These are phyloP conservation scores for Trichomycterus rosablanca DNA, from an alignment of 2,113 vertebrate species.

Conservation along the genomic window DNA sequence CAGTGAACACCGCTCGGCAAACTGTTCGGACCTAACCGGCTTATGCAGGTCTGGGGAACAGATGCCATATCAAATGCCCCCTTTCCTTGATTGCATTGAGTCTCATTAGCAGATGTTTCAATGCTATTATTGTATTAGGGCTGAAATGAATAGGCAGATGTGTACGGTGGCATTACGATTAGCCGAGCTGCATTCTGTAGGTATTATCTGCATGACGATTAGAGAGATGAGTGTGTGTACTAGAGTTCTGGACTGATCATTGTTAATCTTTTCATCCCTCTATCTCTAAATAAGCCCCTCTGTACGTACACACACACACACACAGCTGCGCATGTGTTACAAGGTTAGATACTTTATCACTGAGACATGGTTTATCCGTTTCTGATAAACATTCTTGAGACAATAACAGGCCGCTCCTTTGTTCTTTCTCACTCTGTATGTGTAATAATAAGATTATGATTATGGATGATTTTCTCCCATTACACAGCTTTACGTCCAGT, in stretches of 20 bases:
- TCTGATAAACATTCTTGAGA: no score
- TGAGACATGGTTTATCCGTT: no score
- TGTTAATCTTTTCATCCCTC: slow-evolving; percentile 47
- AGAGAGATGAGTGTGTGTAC: slow-evolving; percentile 55
- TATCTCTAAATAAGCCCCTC: slow-evolving; percentile 31
- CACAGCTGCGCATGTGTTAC: no score
- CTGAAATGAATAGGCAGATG: slow-evolving; percentile 73
- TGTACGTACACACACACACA: slow-evolving; percentile 17
- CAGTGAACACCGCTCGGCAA: slow-evolving; percentile 43
- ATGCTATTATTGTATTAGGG: slow-evolving; percentile 73
- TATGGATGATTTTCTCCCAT: no score
- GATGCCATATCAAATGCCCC: slow-evolving; percentile 56
- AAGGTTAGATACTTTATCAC: no score
- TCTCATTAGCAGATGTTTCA: slow-evolving; percentile 72
- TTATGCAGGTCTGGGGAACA: slow-evolving; percentile 49
- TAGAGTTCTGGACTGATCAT: slow-evolving; percentile 15
- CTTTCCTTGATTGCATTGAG: slow-evolving; percentile 66
- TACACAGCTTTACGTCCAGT: no score
- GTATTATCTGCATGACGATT: slow-evolving; percentile 68
- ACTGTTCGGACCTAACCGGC: slow-evolving; percentile 13
- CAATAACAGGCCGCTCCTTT: no score
- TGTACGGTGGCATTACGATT: slow-evolving; percentile 49
- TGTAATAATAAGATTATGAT: no score
- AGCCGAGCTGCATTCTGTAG: slow-evolving; percentile 45
- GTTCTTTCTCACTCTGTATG: no score